Evolutionary conservation across 2,888 invertebrate species (phyloP).

Genomic region (Hemicrepidius hirtus): DNA sequence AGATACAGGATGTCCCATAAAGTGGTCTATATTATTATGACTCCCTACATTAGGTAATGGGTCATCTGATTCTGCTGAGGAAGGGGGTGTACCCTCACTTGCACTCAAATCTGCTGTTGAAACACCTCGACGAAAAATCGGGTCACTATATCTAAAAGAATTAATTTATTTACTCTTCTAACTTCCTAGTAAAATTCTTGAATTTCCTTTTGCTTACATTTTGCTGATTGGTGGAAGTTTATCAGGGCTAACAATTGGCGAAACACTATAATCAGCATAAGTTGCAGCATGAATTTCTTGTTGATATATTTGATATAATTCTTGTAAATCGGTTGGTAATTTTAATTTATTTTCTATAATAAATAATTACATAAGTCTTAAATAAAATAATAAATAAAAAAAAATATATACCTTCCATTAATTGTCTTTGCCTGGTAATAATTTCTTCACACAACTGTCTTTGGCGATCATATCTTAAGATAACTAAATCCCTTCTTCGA

Average conservation of each 20-base stretch:
- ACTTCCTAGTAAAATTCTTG: too few relatives aligned
- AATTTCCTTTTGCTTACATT: constrained; percentile 70
- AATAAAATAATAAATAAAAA: neutral
- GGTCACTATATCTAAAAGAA: constrained; percentile 66
- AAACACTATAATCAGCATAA: constrained; percentile 79
- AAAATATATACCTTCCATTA: constrained; percentile 83
- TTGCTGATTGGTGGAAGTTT: constrained; percentile 80
- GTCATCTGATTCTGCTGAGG: constrained; percentile 68
- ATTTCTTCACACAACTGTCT: constrained; percentile 93
- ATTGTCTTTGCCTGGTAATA: constrained; percentile 88
- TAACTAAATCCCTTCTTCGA: constrained; percentile 86
- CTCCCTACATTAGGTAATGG: constrained; percentile 60
- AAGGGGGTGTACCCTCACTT: constrained; percentile 67
- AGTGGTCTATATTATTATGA: constrained; percentile 67
- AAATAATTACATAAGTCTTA: constrained; percentile 25
- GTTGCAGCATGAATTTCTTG: constrained; percentile 91
- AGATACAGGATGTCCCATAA: constrained; percentile 69
- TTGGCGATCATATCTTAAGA: constrained; percentile 89
- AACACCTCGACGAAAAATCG: constrained; percentile 65
- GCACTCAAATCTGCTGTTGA: constrained; percentile 62
- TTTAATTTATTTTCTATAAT: constrained; percentile 81
- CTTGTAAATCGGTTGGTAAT: constrained; percentile 84
- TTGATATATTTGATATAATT: constrained; percentile 88
- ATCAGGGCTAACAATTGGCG: constrained; percentile 73
- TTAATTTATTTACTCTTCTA: neutral